These are phyloP conservation scores for Cromileptes altivelis DNA, from an alignment of 2,113 vertebrate species.

Conservation along the genomic window DNA sequence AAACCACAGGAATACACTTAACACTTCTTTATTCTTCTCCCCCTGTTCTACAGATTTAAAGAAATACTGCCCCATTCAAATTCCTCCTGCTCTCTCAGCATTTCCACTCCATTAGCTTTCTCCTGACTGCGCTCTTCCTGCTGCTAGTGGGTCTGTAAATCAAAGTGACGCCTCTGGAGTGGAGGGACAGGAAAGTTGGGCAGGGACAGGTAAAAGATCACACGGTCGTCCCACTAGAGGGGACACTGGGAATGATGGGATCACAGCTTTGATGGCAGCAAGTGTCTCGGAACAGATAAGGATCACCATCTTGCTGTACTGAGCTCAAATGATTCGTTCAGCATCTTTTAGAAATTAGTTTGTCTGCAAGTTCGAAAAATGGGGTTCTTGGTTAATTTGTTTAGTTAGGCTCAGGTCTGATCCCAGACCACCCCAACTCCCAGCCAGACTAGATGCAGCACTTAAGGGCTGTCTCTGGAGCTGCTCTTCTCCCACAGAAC, in stretches of 20 bases:
- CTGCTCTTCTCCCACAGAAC: too few relatives aligned
- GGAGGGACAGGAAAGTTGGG: conserved; percentile 40
- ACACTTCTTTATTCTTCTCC: conserved; percentile 23
- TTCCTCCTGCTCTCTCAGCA: conserved; percentile 68
- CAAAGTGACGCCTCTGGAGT: conserved; percentile 61
- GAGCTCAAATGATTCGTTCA: neutral
- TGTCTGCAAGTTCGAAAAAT: neutral
- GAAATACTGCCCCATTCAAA: conserved; percentile 52
- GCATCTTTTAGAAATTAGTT: neutral
- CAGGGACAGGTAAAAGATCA: conserved; percentile 58
- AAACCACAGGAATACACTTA: conserved; percentile 36
- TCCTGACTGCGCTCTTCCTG: conserved; percentile 72
- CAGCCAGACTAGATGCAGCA: too few relatives aligned
- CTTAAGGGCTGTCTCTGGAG: too few relatives aligned
- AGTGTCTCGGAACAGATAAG: conserved; percentile 3
- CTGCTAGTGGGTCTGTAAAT: conserved; percentile 67
- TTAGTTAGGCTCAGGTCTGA: too few relatives aligned
- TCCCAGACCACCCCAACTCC: too few relatives aligned
- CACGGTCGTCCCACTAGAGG: neutral
- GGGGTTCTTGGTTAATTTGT: neutral
- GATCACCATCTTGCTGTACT: neutral
- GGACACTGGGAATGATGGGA: neutral
- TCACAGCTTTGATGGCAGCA: conserved; percentile 22
- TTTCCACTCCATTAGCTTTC: conserved; percentile 75
- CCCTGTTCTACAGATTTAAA: conserved; percentile 38